Evolutionary conservation across 2,797 vertebrate species (phyloP), one percentile per base, ranked within the genome.

Genomic region (Crocodylus rhombifer): DNA sequence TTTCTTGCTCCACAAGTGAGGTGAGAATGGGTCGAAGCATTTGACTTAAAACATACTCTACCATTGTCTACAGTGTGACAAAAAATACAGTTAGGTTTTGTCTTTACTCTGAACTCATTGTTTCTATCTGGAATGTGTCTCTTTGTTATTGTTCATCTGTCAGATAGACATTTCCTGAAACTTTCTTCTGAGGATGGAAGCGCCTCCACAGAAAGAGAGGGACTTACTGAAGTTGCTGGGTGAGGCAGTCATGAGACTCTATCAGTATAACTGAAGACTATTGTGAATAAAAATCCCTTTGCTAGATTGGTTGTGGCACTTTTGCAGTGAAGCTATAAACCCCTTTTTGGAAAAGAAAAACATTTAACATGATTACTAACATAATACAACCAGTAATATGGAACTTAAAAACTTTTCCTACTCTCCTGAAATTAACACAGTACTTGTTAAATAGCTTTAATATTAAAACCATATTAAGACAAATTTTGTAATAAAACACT

Each of bases 151-250:
- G 14, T 60, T 21, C n/a, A n/a, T 33, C 33, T 63, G 84, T 62
- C 88, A 86, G 86, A 89, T 92, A 83, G 57, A 90, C 76, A 91
- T 96, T 97, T 95, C 94, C 96, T 76, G 96, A 96, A 95, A 93
- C 80, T 86, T 11, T 93, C 77, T 77, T 86, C 85, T 84, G 10
- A 5, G 1, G 18, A 13, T 36, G 5, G 9, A 51, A 18, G 65
- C 33, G 0, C 0, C 4, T 71, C 74, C 80, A 8, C 65, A 30
- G 10, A 51, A 60, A 18, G 3, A 55, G n/a, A 65, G 14, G 13
- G 11, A 91, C 73, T 23, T 65, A 74, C 71, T 69, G 6, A 90
- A 84, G 26, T 21, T 28, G 33, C 9, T 23, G 26, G 5, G 7
- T 8, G 36, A 51, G 23, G 69, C 69, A 25, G 69, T 73, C 51